phyloP scores from a whole-genome alignment of 1,140 invertebrate species.

The Psix sp. region DNA sequence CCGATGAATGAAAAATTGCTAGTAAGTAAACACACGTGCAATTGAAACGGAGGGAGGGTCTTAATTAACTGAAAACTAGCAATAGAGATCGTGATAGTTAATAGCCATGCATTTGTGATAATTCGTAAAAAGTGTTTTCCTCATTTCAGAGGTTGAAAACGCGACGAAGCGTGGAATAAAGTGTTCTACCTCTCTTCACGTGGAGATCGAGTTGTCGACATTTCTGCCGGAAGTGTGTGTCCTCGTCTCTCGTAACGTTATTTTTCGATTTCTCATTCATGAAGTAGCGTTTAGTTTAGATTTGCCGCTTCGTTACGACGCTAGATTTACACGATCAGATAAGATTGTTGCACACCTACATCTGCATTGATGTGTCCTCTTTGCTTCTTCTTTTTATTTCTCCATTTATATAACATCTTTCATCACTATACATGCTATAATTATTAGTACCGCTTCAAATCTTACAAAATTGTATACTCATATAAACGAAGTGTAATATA shows the following conservation, averaged over 20 bases:
- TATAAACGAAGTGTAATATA: too few relatives aligned
- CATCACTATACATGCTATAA: constrained; percentile 68
- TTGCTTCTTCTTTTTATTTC: constrained; percentile 27
- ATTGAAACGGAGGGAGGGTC: constrained; percentile 3
- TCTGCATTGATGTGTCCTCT: constrained; percentile 52
- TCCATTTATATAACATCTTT: constrained; percentile 72
- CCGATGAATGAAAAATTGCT: constrained; percentile 20
- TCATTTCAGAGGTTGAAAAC: constrained; percentile 25
- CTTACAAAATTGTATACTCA: too few relatives aligned
- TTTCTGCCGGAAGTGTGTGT: constrained; percentile 66
- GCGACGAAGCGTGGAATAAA: constrained; percentile 43
- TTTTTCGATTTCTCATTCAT: constrained; percentile 73
- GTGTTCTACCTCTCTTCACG: constrained; percentile 56
- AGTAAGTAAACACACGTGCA: constrained; percentile 11
- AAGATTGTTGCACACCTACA: constrained; percentile 68
- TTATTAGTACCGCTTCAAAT: too few relatives aligned
- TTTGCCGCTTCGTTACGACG: constrained; percentile 73
- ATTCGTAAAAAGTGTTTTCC: constrained; percentile 32
- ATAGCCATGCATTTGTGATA: constrained; percentile 27
- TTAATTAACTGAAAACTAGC: constrained; percentile 24
- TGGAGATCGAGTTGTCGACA: constrained; percentile 53
- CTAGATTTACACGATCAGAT: constrained; percentile 72
- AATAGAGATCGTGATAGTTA: constrained; percentile 5
- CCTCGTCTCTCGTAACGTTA: constrained; percentile 67
- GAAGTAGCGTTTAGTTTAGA: constrained; percentile 73